A percentile compares a stretch with the other conserved stretches of the same genome.
Conservation (phyloP, 1,140 invertebrate species). For the Andrena cerasifolii region DNA sequence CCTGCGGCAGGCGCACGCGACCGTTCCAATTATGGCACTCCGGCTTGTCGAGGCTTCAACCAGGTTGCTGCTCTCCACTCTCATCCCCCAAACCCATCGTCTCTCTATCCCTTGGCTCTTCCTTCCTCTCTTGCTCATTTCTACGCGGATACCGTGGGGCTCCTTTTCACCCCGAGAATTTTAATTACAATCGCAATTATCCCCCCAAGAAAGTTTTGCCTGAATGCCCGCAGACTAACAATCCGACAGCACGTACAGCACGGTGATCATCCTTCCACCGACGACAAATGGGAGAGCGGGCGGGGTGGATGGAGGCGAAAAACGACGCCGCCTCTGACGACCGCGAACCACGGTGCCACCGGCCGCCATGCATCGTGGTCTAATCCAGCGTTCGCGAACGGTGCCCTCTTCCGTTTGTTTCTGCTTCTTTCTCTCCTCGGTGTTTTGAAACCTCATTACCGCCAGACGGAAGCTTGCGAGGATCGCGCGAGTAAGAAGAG, state of each 20-base stretch:
- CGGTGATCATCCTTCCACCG: conserved; percentile 34
- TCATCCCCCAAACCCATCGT: conserved; percentile 18
- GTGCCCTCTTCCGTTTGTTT: conserved; percentile 3
- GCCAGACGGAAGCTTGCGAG: conserved; percentile 2
- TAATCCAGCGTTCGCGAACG: conserved; percentile 3
- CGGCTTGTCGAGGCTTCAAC: conserved; percentile 69
- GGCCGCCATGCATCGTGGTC: not conserved
- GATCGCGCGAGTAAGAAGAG: conserved; percentile 10
- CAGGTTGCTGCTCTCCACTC: conserved; percentile 49
- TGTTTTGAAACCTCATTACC: conserved; percentile 54
- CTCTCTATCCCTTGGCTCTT: conserved; percentile 44
- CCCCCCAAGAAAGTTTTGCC: conserved; percentile 68
- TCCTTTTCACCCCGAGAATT: conserved; percentile 75
- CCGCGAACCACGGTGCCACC: not conserved
- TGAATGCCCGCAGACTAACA: conserved; percentile 70
- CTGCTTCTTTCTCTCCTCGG: conserved; percentile 9
- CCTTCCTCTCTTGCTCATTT: conserved; percentile 62
- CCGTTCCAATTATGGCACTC: conserved; percentile 80
- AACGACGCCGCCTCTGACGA: conserved; percentile 8
- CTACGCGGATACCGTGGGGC: conserved; percentile 45
- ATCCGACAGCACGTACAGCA: conserved; percentile 62
- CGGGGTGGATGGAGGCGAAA: conserved; percentile 4
- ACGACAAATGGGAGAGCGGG: conserved; percentile 8
- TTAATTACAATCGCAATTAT: conserved; percentile 82
- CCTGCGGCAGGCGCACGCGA: conserved; percentile 76